Conservation (phyloP, 2,113 vertebrate species). For the Ardeotis arabs region DNA sequence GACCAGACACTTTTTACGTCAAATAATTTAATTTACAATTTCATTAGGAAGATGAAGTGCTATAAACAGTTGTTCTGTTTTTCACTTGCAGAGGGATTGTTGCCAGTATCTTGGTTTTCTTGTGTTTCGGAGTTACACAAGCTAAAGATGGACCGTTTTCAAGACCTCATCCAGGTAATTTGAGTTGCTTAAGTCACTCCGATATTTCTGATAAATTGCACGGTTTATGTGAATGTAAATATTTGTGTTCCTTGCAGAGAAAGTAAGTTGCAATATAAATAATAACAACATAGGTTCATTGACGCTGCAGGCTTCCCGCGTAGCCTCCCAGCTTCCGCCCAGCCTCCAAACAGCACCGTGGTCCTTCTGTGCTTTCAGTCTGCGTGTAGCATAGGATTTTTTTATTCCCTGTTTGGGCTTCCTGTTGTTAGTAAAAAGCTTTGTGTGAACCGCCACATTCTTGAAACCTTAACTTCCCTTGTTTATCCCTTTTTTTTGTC, state of each 20-base stretch:
- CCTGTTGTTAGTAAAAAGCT: background rate
- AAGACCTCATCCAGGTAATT: slow-evolving; percentile 95
- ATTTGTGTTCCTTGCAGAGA: background rate
- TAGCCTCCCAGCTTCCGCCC: background rate
- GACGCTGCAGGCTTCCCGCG: fast-evolving
- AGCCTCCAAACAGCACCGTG: background rate
- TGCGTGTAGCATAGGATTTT: background rate
- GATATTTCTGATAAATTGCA: background rate
- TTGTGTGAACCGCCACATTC: background rate
- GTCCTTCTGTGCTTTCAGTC: background rate
- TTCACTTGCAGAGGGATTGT: slow-evolving; percentile 89
- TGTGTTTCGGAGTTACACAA: slow-evolving; percentile 98
- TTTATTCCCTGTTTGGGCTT: background rate
- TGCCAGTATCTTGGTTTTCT: slow-evolving; percentile 96
- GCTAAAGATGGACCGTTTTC: slow-evolving; percentile 98
- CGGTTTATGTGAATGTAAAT: background rate
- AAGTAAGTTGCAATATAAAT: background rate
- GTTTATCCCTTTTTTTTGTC: background rate
- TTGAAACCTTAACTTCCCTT: background rate
- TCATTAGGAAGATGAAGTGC: background rate
- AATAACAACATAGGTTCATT: background rate
- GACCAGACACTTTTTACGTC: background rate
- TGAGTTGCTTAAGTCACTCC: background rate
- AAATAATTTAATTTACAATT: background rate
- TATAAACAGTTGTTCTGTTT: slow-evolving; percentile 20